Conservation (phyloP, 1,140 invertebrate genomes). For the Mamestra configurata region DNA sequence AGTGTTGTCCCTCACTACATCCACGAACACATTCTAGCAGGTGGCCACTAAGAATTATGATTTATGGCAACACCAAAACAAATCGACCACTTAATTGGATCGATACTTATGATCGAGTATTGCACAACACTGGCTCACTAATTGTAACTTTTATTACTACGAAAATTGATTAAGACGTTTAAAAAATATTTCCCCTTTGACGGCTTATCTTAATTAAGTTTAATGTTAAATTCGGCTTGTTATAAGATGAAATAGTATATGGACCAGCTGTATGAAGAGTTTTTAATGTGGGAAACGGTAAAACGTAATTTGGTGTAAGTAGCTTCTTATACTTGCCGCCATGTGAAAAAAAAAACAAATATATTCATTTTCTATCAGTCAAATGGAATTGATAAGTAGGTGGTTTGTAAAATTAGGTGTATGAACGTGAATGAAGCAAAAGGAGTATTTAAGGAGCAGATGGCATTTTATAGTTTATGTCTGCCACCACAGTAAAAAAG, state of each 20-base stretch:
- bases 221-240: slow-evolving; percentile 29
- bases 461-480: no score
- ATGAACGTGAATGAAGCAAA: no score
- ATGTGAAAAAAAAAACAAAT: neutral
- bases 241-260: neutral
- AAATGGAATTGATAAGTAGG: no score
- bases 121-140: slow-evolving; percentile 54
- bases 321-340: neutral
- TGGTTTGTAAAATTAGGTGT: no score
- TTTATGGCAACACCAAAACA: slow-evolving; percentile 78
- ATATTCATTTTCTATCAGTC: no score
- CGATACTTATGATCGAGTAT: slow-evolving; percentile 59
- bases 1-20: slow-evolving; percentile 25
- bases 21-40: slow-evolving; percentile 50
- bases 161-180: slow-evolving; percentile 54
- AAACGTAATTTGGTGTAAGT: neutral
- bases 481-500: no score
- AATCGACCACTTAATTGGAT: slow-evolving; percentile 71
- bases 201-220: slow-evolving; percentile 29
- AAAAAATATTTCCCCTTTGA: slow-evolving; percentile 38
- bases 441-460: no score
- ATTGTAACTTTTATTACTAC: slow-evolving; percentile 50
- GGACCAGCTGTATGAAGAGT: neutral
- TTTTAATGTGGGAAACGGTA: slow-evolving; percentile 6
- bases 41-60: slow-evolving; percentile 64